A percentile compares a stretch with the other conserved stretches of the same genome.
Evolutionary conservation across 2,113 vertebrate genomes (phyloP).

Genomic region (Nerophis ophidion): DNA sequence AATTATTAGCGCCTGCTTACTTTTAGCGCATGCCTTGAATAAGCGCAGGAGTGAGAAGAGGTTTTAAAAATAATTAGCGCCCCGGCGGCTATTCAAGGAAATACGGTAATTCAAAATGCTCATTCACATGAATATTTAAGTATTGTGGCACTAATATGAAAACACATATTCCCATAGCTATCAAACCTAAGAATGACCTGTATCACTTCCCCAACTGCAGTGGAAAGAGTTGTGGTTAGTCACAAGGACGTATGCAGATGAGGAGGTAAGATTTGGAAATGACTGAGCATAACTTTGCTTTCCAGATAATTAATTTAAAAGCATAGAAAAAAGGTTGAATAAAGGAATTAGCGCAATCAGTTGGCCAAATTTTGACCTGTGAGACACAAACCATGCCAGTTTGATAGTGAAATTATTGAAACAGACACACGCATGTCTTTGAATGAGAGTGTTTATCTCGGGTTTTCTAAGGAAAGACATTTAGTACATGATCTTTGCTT

Average conservation of each 20-base stretch:
- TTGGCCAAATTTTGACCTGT: not conserved
- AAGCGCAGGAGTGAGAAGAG: no score
- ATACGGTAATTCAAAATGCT: no score
- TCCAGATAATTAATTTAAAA: slow-evolving; percentile 3
- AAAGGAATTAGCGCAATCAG: not conserved
- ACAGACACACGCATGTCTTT: no score
- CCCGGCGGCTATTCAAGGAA: no score
- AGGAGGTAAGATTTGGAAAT: slow-evolving; percentile 46
- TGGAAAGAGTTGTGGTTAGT: slow-evolving; percentile 76
- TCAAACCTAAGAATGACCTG: not conserved
- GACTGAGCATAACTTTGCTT: slow-evolving; percentile 19
- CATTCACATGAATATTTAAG: no score
- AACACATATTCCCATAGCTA: no score
- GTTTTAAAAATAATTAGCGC: no score
- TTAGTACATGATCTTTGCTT: not conserved
- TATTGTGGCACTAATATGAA: no score
- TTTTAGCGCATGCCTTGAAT: no score
- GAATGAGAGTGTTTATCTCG: no score
- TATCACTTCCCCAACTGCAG: slow-evolving; percentile 55
- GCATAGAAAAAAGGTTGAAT: not conserved
- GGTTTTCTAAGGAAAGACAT: not conserved
- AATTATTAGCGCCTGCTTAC: no score
- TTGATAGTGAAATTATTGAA: not conserved
- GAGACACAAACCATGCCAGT: not conserved
- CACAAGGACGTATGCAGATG: slow-evolving; percentile 65